These are phyloP conservation scores for Himalopsyche kuldschensis DNA, from an alignment of 2,888 invertebrate genomes.

Conservation along the genomic window DNA sequence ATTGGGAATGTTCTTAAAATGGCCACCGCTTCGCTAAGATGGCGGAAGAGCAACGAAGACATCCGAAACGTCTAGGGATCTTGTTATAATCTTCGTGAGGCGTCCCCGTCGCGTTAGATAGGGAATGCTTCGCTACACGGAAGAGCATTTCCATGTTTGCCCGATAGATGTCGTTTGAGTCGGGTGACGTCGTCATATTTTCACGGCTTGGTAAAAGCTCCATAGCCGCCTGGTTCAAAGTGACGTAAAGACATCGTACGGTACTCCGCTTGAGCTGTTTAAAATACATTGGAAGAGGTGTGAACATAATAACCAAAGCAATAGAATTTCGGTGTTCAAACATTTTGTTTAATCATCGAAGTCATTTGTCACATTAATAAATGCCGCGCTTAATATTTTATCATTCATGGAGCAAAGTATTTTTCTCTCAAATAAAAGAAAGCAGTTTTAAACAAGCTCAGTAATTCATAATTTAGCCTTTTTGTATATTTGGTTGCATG, in stretches of 20 bases:
- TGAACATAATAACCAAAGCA: too few species aligned
- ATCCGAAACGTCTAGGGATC: background rate
- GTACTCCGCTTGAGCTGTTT: too few species aligned
- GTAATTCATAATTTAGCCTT: too few species aligned
- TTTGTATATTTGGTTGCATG: too few species aligned
- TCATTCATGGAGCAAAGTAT: too few species aligned
- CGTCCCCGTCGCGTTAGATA: background rate
- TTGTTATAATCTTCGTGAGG: background rate
- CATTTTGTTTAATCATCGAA: too few species aligned
- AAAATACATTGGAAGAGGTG: too few species aligned
- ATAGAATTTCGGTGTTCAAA: too few species aligned
- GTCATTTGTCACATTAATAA: too few species aligned
- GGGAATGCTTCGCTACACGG: background rate
- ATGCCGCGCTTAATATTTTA: too few species aligned
- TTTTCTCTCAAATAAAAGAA: too few species aligned
- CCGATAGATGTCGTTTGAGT: slow-evolving; percentile 20
- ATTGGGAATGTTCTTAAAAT: background rate
- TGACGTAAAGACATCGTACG: background rate
- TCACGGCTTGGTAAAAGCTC: slow-evolving; percentile 14
- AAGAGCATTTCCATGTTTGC: slow-evolving; percentile 27
- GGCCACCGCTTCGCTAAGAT: background rate
- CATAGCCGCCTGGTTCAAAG: background rate
- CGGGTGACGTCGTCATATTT: slow-evolving; percentile 22
- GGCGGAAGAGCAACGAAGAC: background rate
- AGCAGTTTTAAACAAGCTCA: too few species aligned